A percentile compares a stretch with the other conserved stretches of the same genome.
Evolutionary conservation across 2,888 invertebrate genomes (phyloP).

Genomic region (Pollenia amentaria): DNA sequence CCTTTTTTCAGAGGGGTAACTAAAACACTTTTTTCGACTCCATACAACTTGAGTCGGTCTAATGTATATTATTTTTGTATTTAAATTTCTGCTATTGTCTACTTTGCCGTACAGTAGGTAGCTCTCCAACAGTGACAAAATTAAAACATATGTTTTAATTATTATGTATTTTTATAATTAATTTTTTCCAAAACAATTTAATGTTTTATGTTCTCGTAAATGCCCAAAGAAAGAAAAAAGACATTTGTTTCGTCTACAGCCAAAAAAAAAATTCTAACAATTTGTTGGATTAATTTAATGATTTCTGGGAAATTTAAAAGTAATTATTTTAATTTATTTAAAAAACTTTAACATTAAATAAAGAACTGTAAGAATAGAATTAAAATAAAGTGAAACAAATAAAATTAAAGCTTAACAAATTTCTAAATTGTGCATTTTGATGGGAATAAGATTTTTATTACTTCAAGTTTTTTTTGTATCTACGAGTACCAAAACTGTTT

Average conservation of each 20-base stretch:
- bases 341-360: neutral
- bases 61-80: too few species aligned
- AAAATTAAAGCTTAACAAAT: slow-evolving; percentile 33
- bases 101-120: neutral
- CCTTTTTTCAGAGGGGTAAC: too few species aligned
- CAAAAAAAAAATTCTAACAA: slow-evolving; percentile 15
- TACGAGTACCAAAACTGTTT: slow-evolving; percentile 4
- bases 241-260: neutral
- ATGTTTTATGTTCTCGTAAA: slow-evolving; percentile 12
- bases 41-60: too few species aligned
- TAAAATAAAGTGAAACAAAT: neutral
- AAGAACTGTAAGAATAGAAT: neutral
- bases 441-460: neutral
- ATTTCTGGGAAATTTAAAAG: slow-evolving; percentile 43
- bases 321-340: slow-evolving; percentile 51
- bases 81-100: neutral
- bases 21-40: too few species aligned
- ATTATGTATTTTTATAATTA: slow-evolving; percentile 8
- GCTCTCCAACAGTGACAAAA: neutral
- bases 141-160: slow-evolving; percentile 15
- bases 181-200: slow-evolving; percentile 20
- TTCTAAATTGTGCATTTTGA: slow-evolving; percentile 26
- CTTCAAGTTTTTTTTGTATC: slow-evolving; percentile 5
- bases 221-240: neutral
- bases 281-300: slow-evolving; percentile 37